Evolutionary conservation across 2,797 vertebrate species (phyloP), one percentile per base, ranked within the genome.

Genomic region (Oreochromis mossambicus): DNA sequence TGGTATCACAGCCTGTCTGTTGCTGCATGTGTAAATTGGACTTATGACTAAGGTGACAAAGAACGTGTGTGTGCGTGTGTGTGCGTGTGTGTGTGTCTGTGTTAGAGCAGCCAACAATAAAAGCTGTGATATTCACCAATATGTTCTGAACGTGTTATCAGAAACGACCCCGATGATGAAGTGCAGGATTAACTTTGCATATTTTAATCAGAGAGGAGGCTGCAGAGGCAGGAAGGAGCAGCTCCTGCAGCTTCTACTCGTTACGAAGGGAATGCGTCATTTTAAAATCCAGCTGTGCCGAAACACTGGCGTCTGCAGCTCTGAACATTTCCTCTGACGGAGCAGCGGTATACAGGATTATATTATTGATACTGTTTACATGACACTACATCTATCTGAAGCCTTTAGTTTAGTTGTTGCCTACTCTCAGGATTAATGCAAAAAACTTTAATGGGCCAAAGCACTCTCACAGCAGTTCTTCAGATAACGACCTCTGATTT

Each of bases 111-210:
- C 43, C 85, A 50, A 83, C 19, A 4, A 56, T 54, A 52, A 79
- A 87, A 92, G 54, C 85, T 82, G 89, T 83, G 80, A 92, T 12
- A 68, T 55, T 88, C 78, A 19, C 7, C 89, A 91, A 91, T 92
- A 91, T 92, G 92, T 48, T 92, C 61, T 5, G 70, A 79, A 76
- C 1, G 70, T 83, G 86, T 63, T 43, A 83, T 61, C 34, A 70
- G 68, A 41, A 83, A 68, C 24, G 52, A 8, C n/a, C 13, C 12
- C 8, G 3, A 8, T 24, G 75, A 54, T 4, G 21, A 8, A 17
- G 80, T 3, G 13, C 4, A 19, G 54, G 12, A 54, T 46, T 24
- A 11, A 24, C 73, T 58, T 19, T 41, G 43, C 66, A 38, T 11
- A 43, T 83, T 56, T 14, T 63, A 73, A 48, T 48, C 24, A 29